These are phyloP conservation scores for Mylabris phalerata DNA, from an alignment of 1,140 invertebrate genomes.

Conservation along the genomic window DNA sequence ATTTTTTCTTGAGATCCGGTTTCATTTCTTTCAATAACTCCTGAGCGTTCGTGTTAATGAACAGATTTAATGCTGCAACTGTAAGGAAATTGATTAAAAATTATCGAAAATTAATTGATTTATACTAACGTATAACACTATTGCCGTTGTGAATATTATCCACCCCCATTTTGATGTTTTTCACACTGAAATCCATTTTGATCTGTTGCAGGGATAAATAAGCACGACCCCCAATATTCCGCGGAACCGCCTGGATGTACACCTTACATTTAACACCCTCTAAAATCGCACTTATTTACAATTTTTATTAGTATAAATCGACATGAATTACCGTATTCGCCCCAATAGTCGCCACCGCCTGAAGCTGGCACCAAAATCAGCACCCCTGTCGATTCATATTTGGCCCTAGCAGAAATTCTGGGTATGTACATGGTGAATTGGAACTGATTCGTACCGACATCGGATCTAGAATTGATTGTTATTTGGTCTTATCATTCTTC, in stretches of 20 bases:
- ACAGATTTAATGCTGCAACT: conserved; percentile 79
- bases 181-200: conserved; percentile 75
- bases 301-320: neutral
- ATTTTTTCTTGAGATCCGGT: conserved; percentile 67
- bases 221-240: conserved; percentile 51
- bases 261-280: conserved; percentile 76
- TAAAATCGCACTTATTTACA: conserved; percentile 38
- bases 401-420: conserved; percentile 64
- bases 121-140: conserved; percentile 65
- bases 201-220: conserved; percentile 63
- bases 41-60: conserved; percentile 77
- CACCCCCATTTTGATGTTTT: conserved; percentile 73
- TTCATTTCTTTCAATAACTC: conserved; percentile 81
- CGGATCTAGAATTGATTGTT: conserved; percentile 49
- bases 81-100: conserved; percentile 7
- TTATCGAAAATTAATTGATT: neutral
- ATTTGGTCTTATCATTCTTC: neutral
- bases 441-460: conserved; percentile 67
- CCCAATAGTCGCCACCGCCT: conserved; percentile 78
- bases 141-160: conserved; percentile 74
- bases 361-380: conserved; percentile 71
- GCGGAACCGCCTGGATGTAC: conserved; percentile 64
- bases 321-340: conserved; percentile 61
- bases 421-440: conserved; percentile 71
- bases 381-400: conserved; percentile 70